phyloP scores from a whole-genome alignment of 2,797 vertebrate species.

The Gallirallus australis region DNA sequence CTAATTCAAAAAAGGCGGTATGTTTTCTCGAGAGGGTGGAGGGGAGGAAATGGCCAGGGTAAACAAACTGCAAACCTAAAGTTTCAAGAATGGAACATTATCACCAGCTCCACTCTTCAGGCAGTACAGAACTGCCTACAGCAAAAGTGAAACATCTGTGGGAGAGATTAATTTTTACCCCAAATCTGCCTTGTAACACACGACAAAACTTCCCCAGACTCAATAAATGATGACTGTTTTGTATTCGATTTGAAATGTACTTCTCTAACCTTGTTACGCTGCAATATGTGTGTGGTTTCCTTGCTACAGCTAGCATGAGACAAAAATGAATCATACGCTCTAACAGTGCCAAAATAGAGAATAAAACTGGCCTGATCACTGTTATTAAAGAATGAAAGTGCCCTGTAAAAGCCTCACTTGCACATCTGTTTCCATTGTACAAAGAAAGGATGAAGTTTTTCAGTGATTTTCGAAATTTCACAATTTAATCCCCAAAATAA shows the following conservation, averaged over 20 bases:
- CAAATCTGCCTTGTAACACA: neutral
- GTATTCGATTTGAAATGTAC: neutral
- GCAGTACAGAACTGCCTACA: neutral
- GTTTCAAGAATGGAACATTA: neutral
- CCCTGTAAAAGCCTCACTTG: neutral
- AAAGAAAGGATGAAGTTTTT: neutral
- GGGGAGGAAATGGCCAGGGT: neutral
- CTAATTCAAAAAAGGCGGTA: neutral
- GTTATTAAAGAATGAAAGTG: neutral
- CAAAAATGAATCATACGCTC: slow-evolving; percentile 9
- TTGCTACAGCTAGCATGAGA: slow-evolving; percentile 41
- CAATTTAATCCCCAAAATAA: neutral
- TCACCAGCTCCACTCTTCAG: neutral
- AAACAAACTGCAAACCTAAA: neutral
- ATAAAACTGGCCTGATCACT: neutral
- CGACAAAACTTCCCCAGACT: neutral
- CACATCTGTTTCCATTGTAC: neutral
- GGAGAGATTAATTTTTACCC: neutral
- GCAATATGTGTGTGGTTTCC: slow-evolving; percentile 28
- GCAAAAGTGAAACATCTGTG: neutral
- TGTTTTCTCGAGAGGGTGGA: neutral
- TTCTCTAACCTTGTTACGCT: neutral
- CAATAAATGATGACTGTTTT: neutral
- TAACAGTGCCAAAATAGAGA: slow-evolving; percentile 1
- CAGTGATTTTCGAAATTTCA: neutral